phyloP scores from a whole-genome alignment of 2,888 invertebrate species.

The Ypsolopha sequella region DNA sequence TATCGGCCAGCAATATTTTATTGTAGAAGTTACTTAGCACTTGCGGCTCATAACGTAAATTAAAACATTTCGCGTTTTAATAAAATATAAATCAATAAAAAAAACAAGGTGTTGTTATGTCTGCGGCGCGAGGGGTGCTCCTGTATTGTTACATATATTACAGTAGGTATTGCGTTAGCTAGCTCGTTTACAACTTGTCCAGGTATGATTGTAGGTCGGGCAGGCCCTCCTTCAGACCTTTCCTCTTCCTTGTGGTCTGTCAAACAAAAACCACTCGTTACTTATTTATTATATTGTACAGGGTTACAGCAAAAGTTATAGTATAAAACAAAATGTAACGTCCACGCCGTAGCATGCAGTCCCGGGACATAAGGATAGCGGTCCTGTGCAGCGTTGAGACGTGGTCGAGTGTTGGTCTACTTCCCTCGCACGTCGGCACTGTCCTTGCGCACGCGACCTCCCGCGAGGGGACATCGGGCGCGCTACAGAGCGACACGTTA shows the following conservation, averaged over 20 bases:
- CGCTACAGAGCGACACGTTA: slow-evolving; percentile 43
- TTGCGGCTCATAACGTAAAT: slow-evolving; percentile 17
- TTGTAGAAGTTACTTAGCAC: slow-evolving; percentile 10
- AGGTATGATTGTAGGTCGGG: slow-evolving; percentile 95
- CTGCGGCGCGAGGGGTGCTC: slow-evolving; percentile 33
- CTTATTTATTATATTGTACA: background rate
- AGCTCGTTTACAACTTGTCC: slow-evolving; percentile 94
- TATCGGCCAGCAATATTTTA: slow-evolving; percentile 44
- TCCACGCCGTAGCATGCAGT: slow-evolving; percentile 72
- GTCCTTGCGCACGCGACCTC: slow-evolving; percentile 29
- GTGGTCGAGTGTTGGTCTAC: slow-evolving; percentile 60
- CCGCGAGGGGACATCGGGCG: slow-evolving; percentile 7
- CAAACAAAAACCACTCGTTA: slow-evolving; percentile 19
- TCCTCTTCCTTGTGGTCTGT: slow-evolving; percentile 96
- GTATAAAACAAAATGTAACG: slow-evolving; percentile 30
- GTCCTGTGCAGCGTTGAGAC: slow-evolving; percentile 80
- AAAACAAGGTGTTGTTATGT: slow-evolving; percentile 19
- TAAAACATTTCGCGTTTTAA: background rate
- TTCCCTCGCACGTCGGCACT: slow-evolving; percentile 77
- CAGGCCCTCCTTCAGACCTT: slow-evolving; percentile 98
- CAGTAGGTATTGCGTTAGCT: slow-evolving; percentile 56
- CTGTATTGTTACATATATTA: slow-evolving; percentile 59
- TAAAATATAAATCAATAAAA: slow-evolving; percentile 24
- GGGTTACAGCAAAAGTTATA: no score
- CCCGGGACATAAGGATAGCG: slow-evolving; percentile 85